Evolutionary conservation across 1,140 invertebrate species (phyloP), one percentile per base, ranked within the genome.

Genomic region (Drosophila hydei): DNA sequence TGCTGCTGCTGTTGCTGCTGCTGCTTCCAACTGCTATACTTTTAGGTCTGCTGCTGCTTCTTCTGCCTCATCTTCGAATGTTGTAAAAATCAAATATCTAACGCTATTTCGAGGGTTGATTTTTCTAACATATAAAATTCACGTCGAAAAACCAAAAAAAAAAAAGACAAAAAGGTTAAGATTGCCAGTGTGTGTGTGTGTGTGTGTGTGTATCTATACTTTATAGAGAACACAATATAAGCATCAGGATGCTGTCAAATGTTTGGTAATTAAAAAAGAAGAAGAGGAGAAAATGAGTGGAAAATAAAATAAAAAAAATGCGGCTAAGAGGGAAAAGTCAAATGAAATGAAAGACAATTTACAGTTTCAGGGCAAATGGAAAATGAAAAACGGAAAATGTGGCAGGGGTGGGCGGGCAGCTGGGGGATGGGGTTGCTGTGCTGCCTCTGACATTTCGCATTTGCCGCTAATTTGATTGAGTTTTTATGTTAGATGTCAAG

Each of bases 221-320:
- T 48, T 64, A 58, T 72, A 71, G 68, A 72, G 60, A 78, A 83
- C 64, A 84, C 79, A 79, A 42, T 50, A 84, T 73, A 75, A 73
- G 80, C 77, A 85, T 85, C 77, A 85, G 80, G 80, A 87, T 87
- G 77, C 81, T 85, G 80, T 85, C 80, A 85, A 85, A 85, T 81
- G 69, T 77, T 87, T 80, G 77, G 77, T 87, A 85, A 85, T 85
- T 85, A 85, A 85, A 88, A 85, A 52, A 45, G 27, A 74, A 58
- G 45, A 61, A 51, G 43, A 47, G 38, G 43, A 47, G 38, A 38
- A 19, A 43, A 47, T 16, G n/a, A 56, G 25, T 3, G 51, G 33
- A 12, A 47, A n/a, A 18, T 12, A 45, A 47, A 42, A 27, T 25
- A 38, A 56, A 21, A n/a, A 59, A 21, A 47, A 47, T 43, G 42